These are phyloP conservation scores for Synergus laeviventris DNA, from an alignment of 2,888 invertebrate genomes.

Conservation along the genomic window DNA sequence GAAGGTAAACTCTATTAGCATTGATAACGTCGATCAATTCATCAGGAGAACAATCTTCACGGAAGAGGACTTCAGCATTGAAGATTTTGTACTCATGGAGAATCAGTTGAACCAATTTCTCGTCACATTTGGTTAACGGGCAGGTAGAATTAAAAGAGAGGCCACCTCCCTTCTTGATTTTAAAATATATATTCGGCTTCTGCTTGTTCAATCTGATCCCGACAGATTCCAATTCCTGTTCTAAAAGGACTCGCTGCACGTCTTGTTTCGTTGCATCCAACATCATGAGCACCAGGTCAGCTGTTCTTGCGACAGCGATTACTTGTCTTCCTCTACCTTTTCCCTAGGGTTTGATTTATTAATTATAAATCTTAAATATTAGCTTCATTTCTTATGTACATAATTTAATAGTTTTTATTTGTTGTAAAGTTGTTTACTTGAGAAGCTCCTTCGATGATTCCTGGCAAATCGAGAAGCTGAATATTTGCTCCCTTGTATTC, in stretches of 20 bases:
- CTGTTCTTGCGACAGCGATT: constrained; percentile 98
- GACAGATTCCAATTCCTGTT: constrained; percentile 97
- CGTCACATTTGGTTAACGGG: constrained; percentile 93
- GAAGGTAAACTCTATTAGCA: constrained; percentile 88
- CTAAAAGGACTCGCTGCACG: constrained; percentile 93
- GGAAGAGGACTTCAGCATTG: constrained; percentile 94
- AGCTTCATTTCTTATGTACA: neutral
- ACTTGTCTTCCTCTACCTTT: constrained; percentile 95
- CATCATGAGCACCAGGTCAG: constrained; percentile 99
- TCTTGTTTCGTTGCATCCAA: constrained; percentile 99
- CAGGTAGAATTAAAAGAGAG: constrained; percentile 98
- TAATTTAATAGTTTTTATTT: neutral
- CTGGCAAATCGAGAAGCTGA: constrained; percentile 97
- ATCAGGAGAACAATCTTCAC: constrained; percentile 96
- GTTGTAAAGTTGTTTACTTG: constrained; percentile 78
- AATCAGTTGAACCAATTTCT: constrained; percentile 98
- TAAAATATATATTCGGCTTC: constrained; percentile 99
- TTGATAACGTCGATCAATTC: constrained; percentile 99
- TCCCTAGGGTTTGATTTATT: constrained; percentile 74
- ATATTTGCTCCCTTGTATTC: constrained; percentile 99
- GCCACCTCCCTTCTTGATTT: constrained; percentile 97
- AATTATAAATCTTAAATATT: neutral
- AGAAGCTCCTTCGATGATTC: constrained; percentile 99
- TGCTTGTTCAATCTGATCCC: constrained; percentile 96
- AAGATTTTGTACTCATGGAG: constrained; percentile 99